phyloP scores from a whole-genome alignment of 2,797 vertebrate genomes.

The Mus spretus region DNA sequence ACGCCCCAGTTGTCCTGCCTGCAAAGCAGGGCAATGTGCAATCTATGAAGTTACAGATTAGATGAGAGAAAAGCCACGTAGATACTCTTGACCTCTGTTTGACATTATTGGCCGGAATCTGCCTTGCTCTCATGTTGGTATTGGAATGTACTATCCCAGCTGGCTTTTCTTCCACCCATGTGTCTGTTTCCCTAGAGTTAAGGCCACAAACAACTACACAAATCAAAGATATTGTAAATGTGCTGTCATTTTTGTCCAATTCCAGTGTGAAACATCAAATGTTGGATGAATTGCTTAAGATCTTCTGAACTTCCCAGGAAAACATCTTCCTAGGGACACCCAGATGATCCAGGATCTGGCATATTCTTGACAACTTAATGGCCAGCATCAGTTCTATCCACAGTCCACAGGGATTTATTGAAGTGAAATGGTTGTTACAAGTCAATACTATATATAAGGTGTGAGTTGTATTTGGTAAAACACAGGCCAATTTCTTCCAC shows the following conservation, averaged over 20 bases:
- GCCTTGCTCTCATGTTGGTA: neutral
- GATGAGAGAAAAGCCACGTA: fast-evolving
- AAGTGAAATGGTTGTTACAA: conserved; percentile 22
- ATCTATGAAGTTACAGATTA: neutral
- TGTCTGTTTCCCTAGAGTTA: neutral
- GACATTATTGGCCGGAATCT: neutral
- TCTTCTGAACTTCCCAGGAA: neutral
- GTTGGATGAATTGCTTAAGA: neutral
- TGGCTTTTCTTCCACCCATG: neutral
- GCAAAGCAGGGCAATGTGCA: neutral
- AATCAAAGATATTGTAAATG: neutral
- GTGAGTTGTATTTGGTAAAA: conserved; percentile 14
- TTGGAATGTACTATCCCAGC: fast-evolving
- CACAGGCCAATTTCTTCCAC: neutral
- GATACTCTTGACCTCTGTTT: neutral
- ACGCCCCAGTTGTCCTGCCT: neutral
- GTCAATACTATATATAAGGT: neutral
- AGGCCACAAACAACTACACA: neutral
- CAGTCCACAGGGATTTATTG: neutral
- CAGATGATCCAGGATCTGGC: neutral
- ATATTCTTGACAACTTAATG: neutral
- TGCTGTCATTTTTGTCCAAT: neutral
- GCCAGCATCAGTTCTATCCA: neutral
- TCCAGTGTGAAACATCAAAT: neutral
- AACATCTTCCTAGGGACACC: neutral